phyloP scores from a whole-genome alignment of 2,888 invertebrate genomes.

The Oligia fasciuncula region DNA sequence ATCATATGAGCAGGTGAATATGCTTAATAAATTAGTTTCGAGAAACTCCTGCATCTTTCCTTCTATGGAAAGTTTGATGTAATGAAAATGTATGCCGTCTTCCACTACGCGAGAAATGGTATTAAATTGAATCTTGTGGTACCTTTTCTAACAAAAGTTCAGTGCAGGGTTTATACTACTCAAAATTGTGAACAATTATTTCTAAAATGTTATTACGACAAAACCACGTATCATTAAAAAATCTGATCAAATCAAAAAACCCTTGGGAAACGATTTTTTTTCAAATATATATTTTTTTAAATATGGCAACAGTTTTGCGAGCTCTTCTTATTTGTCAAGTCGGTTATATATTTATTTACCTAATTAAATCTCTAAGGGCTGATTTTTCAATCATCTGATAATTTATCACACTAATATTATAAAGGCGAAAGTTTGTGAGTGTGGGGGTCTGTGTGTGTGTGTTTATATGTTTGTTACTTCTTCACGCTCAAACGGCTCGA shows the following conservation, averaged over 20 bases:
- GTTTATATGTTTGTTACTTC: no score
- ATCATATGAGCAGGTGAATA: conserved; percentile 12
- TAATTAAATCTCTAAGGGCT: not conserved
- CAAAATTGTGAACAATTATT: not conserved
- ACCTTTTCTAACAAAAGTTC: not conserved
- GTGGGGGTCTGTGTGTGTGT: no score
- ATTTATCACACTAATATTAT: no score
- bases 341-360: no score
- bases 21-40: conserved; percentile 13
- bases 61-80: not conserved
- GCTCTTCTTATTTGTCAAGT: not conserved
- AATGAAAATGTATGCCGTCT: not conserved
- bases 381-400: no score
- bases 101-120: not conserved
- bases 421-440: no score
- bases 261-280: no score
- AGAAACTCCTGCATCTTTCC: conserved; percentile 13
- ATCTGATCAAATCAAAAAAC: not conserved
- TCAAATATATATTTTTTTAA: not conserved
- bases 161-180: no score
- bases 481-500: no score
- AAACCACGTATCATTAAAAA: not conserved
- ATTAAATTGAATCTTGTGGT: not conserved
- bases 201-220: not conserved
- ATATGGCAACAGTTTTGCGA: not conserved